Base-by-base conservation (phyloP, 1,140 invertebrate genomes). In the Probaryconus sp. region DNA sequence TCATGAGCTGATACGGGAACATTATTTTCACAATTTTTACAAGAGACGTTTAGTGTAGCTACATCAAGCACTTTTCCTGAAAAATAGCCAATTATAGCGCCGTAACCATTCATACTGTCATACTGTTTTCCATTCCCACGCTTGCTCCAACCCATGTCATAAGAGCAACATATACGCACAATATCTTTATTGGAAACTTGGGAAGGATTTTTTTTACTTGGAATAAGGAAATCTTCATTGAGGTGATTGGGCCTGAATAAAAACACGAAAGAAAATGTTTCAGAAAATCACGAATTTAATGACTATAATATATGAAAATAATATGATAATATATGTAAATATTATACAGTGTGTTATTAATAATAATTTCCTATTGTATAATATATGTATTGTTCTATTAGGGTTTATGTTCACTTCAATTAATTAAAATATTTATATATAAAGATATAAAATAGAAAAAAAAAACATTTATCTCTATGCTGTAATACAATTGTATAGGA, bases 101-200 rank as follows among this genome's bases (percentile, higher is more conserved):
- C 65, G 7, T 70, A 75, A 6, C 71, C 51, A 11, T 74, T 74
- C n/a, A 74, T 5, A 24, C 71, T 74, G 18, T 74, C 71, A 38
- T 70, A 75, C 11, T 64, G 64, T 16, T 24, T 67, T 0, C 72
- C 65, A 28, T 64, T 64, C 10, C 64, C 71, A 14, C 56, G 20
- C 30, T 61, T 74, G 0, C 14, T 17, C 53, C 50, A 74, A 4
- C 50, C 72, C 65, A 75, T 70, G 17, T 75, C 63, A 6, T 67
- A 73, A 0, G 75, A 77, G 2, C 45, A 58, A 13, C 55, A 76
- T 4, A 76, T 24, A 5, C 60, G 45, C 0, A 76, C 64, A 7
- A 35, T 53, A 43, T 75, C 65, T 24, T 13, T 35, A 24, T 16
- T 5, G 4, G 21, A 10, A 47, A 60, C 40, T n/a, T 58, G 42